phyloP scores from a whole-genome alignment of 2,113 vertebrate species.

The Paramormyrops kingsleyae region DNA sequence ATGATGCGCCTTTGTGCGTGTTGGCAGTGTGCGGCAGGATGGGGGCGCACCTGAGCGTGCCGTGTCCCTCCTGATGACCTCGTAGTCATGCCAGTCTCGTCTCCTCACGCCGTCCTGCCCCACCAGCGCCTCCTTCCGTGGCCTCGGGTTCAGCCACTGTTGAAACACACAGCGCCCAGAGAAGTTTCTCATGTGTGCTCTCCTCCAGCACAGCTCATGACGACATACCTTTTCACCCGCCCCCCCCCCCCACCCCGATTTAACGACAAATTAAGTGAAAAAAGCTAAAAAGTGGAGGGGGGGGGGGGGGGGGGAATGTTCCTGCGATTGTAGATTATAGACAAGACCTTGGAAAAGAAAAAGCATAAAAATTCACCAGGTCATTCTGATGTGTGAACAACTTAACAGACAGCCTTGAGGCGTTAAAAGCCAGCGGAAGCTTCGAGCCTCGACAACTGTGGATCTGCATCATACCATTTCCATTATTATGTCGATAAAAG shows the following conservation, averaged over 20 bases:
- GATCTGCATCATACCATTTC: background rate
- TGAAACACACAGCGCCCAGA: conserved; percentile 20
- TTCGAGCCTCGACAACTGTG: background rate
- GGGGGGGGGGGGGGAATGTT: background rate
- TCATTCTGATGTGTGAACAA: background rate
- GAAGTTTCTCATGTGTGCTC: background rate
- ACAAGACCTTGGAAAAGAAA: background rate
- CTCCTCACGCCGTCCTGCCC: conserved; percentile 55
- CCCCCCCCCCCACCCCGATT: background rate
- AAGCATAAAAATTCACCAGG: background rate
- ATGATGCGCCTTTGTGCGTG: background rate
- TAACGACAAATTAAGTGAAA: background rate
- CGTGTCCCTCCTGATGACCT: conserved; percentile 71
- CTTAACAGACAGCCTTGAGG: background rate
- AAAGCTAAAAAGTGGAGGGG: background rate
- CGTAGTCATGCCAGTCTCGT: conserved; percentile 89
- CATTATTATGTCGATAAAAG: background rate
- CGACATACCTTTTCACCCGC: background rate
- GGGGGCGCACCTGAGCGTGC: conserved; percentile 69
- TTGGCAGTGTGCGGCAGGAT: background rate
- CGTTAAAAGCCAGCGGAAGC: background rate
- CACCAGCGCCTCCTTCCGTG: conserved; percentile 53
- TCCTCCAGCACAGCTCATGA: background rate
- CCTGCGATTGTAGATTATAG: background rate
- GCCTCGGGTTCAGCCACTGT: conserved; percentile 60